phyloP scores from a whole-genome alignment of 2,113 vertebrate species.

The Formicarius rufipectus region DNA sequence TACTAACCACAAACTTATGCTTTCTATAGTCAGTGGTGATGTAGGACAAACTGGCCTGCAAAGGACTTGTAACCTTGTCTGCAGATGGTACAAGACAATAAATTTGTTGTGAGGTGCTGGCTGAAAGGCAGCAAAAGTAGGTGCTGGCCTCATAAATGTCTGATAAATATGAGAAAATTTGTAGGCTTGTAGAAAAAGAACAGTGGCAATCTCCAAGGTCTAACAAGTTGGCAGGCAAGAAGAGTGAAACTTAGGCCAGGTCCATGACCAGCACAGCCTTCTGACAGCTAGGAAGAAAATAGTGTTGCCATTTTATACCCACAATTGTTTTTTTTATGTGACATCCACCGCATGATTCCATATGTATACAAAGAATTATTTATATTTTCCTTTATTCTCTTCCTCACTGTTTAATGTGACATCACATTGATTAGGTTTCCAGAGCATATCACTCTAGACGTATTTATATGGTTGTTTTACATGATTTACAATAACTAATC shows the following conservation, averaged over 20 bases:
- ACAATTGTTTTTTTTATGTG: neutral
- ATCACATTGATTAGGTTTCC: slow-evolving; percentile 28
- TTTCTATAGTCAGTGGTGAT: rapidly evolving
- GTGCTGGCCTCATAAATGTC: neutral
- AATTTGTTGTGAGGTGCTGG: neutral
- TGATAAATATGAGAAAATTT: neutral
- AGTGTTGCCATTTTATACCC: neutral
- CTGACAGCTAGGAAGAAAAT: neutral
- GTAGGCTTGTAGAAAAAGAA: neutral
- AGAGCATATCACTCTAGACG: neutral
- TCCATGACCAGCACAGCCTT: neutral
- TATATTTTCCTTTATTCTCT: slow-evolving; percentile 4
- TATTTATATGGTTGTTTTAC: slow-evolving; percentile 40
- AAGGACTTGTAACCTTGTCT: neutral
- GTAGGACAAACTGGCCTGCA: neutral
- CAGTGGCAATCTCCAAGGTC: rapidly evolving
- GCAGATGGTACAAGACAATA: neutral
- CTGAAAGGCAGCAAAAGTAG: neutral
- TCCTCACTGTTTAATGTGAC: slow-evolving; percentile 16
- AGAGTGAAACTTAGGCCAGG: neutral
- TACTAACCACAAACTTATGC: neutral
- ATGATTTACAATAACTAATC: slow-evolving; percentile 37
- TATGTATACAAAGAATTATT: neutral
- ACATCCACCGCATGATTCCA: neutral
- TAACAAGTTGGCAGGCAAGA: neutral